Conservation (phyloP, 2,797 vertebrate genomes). For the Takifugu rubripes region DNA sequence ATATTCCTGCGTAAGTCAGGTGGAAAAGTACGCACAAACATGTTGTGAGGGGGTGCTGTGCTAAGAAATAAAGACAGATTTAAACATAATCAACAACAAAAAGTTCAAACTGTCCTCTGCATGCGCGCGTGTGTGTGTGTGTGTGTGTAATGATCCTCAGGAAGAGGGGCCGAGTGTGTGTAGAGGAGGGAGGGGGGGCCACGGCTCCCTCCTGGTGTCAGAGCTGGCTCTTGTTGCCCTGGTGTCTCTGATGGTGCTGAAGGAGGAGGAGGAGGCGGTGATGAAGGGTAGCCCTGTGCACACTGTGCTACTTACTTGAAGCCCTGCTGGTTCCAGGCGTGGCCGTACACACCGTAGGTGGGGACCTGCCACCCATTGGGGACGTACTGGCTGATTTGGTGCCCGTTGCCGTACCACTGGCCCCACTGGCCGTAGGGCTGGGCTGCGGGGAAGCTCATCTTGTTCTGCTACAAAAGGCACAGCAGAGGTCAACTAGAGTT, state of each 20-base stretch:
- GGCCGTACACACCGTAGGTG: slow-evolving; percentile 90
- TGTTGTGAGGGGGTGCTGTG: no score
- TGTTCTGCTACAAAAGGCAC: slow-evolving; percentile 78
- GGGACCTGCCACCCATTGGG: slow-evolving; percentile 97
- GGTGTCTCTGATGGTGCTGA: slow-evolving; percentile 44
- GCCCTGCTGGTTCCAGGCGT: slow-evolving; percentile 96
- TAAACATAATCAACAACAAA: slow-evolving; percentile 23
- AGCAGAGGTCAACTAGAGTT: background rate
- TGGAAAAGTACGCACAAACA: slow-evolving; percentile 5
- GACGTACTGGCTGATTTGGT: slow-evolving; percentile 94
- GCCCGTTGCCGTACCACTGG: slow-evolving; percentile 93
- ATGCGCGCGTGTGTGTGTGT: slow-evolving; percentile 8
- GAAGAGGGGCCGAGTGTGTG: slow-evolving; percentile 24
- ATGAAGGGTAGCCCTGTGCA: slow-evolving; percentile 56
- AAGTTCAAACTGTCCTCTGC: slow-evolving; percentile 35
- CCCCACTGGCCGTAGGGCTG: slow-evolving; percentile 94
- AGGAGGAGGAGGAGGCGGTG: slow-evolving; percentile 42
- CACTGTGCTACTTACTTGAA: slow-evolving; percentile 87
- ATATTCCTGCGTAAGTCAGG: slow-evolving; percentile 11
- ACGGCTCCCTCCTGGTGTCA: slow-evolving; percentile 52
- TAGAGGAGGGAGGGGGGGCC: slow-evolving; percentile 18
- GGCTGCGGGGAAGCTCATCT: slow-evolving; percentile 87
- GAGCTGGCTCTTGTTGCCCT: slow-evolving; percentile 49
- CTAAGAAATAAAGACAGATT: slow-evolving; percentile 8
- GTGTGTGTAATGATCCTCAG: slow-evolving; percentile 28